Base-by-base conservation (phyloP, 1,140 invertebrate genomes). In the Gerris buenoi region DNA sequence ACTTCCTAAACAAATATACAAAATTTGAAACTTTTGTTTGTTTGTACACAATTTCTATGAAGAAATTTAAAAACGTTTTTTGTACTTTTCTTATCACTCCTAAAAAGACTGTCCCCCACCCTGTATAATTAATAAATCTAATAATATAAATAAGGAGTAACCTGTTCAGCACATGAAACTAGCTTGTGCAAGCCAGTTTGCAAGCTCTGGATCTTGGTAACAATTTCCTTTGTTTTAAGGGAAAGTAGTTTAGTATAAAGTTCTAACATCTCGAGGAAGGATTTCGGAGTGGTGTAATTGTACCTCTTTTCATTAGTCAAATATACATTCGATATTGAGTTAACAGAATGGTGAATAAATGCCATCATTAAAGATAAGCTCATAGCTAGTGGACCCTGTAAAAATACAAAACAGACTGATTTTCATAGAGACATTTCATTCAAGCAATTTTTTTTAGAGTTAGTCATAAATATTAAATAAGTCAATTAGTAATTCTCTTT, bases 251-350 rank as follows among this genome's bases (percentile, higher is more conserved):
- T 93, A 1, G 84, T 82, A 74, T 95, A 97, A 0, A 97, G 79
- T 56, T 86, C 83, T 66, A 97, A 95, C 74, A 94, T 90, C 75
- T 97, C 94, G n/a, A 97, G 76, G 77, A 96, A 97, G 1, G 90
- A 91, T 78, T 97, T 97, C 0, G 95, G 95, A 1, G 94, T 97
- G 0, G 93, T 96, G 74, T 97, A 97, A 76, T 97, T 97, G 77
- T 93, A 94, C n/a, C 93, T 81, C 26, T 86, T 85, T 71, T 97
- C 94, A 76, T 93, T 95, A 70, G 82, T 78, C 33, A 91, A 81
- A 77, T 95, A 97, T 2, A 84, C 71, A 73, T 86, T 76, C 68
- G 91, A 95, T 76, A 92, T 88, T 63, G 88, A 82, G 76, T 95
- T 95, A 0, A 97, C 93, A 27, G 87, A 87, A 60, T 84, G 85